Percentiles rank a stretch among this genome's conserved stretches.
phyloP scores from a whole-genome alignment of 1,140 invertebrate species.

The Pseudomyrmex cubaensis region DNA sequence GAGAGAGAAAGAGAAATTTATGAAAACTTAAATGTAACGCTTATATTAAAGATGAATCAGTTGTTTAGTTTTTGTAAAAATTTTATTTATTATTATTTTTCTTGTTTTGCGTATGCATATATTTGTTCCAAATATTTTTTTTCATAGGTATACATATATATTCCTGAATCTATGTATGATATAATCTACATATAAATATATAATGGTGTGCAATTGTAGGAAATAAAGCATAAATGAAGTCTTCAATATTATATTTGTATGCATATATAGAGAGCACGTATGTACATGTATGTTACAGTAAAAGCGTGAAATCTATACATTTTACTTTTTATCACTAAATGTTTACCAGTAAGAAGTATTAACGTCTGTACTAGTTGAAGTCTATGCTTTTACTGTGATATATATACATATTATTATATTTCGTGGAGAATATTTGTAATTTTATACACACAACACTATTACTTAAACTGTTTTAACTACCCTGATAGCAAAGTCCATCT shows the following conservation, averaged over 20 bases:
- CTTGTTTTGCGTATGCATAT: too few relatives aligned
- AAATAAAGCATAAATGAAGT: slow-evolving; percentile 10
- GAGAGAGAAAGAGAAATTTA: too few relatives aligned
- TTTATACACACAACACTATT: slow-evolving; percentile 48
- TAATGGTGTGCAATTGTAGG: not conserved
- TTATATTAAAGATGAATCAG: not conserved
- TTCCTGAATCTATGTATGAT: not conserved
- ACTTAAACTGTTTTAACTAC: too few relatives aligned
- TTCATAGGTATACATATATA: not conserved
- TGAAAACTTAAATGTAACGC: too few relatives aligned
- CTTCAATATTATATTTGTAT: slow-evolving; percentile 8
- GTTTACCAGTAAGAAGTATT: too few relatives aligned
- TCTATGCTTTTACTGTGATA: not conserved
- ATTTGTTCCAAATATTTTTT: not conserved
- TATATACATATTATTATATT: slow-evolving; percentile 23
- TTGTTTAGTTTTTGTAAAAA: slow-evolving; percentile 8
- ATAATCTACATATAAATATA: not conserved
- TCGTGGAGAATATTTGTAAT: slow-evolving; percentile 64
- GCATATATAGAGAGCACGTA: slow-evolving; percentile 8
- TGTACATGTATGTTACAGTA: slow-evolving; percentile 1
- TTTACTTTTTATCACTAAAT: too few relatives aligned
- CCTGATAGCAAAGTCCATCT: too few relatives aligned
- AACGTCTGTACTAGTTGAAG: too few relatives aligned
- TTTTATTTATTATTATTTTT: slow-evolving; percentile 36
- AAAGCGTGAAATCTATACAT: too few relatives aligned